Evolutionary conservation across 2,888 invertebrate species (phyloP).

Genomic region (Cryptocephalus moraei): DNA sequence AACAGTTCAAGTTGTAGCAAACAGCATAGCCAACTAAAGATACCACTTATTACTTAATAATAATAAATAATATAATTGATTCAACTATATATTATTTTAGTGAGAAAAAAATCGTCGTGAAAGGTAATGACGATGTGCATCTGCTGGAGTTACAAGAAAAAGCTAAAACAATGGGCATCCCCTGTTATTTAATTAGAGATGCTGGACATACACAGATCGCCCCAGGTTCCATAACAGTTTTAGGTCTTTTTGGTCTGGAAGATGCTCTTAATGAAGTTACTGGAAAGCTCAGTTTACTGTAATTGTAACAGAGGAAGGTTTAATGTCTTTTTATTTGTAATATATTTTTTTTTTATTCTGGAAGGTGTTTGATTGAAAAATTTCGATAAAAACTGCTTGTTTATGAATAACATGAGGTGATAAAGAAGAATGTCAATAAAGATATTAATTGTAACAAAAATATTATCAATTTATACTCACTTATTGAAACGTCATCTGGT

Average conservation of each 20-base stretch:
- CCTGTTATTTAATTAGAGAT: conserved; percentile 30
- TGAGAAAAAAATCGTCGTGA: conserved; percentile 39
- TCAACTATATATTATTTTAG: conserved; percentile 21
- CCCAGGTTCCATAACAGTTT: conserved; percentile 38
- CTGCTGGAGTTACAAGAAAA: conserved; percentile 32
- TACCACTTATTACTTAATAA: not conserved
- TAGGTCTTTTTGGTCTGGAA: conserved; percentile 41
- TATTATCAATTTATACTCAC: no score
- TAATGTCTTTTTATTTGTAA: not conserved
- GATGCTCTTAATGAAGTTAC: conserved; percentile 34
- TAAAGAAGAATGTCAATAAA: no score
- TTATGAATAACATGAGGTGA: no score
- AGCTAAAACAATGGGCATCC: conserved; percentile 27
- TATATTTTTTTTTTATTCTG: not conserved
- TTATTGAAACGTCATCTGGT: no score
- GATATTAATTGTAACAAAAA: no score
- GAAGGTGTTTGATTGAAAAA: no score
- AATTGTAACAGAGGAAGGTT: conserved; percentile 3
- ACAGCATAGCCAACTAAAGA: no score
- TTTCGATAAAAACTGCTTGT: no score
- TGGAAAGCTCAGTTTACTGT: conserved; percentile 23
- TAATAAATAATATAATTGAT: not conserved
- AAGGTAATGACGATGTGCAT: conserved; percentile 33
- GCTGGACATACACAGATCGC: conserved; percentile 39
- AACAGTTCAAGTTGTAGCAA: not conserved